Evolutionary conservation across 2,113 vertebrate genomes (phyloP).

Genomic region (Microcebus griseorufus): DNA sequence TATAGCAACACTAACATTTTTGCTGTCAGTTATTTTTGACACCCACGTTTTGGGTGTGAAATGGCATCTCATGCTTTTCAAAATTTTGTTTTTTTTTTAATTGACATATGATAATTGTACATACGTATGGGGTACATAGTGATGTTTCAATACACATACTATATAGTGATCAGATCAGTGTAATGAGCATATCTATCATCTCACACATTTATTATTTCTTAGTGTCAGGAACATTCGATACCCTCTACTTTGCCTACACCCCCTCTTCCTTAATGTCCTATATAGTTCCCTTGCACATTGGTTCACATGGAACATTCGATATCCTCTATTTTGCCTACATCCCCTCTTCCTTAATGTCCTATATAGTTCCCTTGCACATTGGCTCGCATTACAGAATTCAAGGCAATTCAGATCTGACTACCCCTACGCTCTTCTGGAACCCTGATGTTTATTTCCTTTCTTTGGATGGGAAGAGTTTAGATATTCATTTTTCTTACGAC

Average conservation of each 20-base stretch:
- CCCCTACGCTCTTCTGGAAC: not conserved
- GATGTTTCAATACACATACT: too few relatives aligned
- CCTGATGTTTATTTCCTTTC: slow-evolving; percentile 30
- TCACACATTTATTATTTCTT: too few relatives aligned
- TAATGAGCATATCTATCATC: too few relatives aligned
- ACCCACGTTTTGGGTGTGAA: not conserved
- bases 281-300: not conserved
- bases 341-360: not conserved
- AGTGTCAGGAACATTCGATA: too few relatives aligned
- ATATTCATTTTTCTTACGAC: slow-evolving; percentile 29
- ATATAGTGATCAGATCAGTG: too few relatives aligned
- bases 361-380: not conserved
- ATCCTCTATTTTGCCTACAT: not conserved
- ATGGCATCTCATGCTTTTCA: not conserved
- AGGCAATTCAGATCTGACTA: not conserved
- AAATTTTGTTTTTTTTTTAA: too few relatives aligned
- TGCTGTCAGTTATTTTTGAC: not conserved
- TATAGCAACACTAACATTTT: not conserved
- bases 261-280: not conserved
- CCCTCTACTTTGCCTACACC: not conserved
- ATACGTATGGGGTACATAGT: too few relatives aligned
- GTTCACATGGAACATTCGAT: too few relatives aligned
- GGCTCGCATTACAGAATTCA: not conserved
- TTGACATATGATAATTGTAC: too few relatives aligned
- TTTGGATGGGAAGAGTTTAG: not conserved